A percentile compares a stretch with the other conserved stretches of the same genome.
phyloP scores from a whole-genome alignment of 1,140 invertebrate species.

The Ridgeia piscesae region DNA sequence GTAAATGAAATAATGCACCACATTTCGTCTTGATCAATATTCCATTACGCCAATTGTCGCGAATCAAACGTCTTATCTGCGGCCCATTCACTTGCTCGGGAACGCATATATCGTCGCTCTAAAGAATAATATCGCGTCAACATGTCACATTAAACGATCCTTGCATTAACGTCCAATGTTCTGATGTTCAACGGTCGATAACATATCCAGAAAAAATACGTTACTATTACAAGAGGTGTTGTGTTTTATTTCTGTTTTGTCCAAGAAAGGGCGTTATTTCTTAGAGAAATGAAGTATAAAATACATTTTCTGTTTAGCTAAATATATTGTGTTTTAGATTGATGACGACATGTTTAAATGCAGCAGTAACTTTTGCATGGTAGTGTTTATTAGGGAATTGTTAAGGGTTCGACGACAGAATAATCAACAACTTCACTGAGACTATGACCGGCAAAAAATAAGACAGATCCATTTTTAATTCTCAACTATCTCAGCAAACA shows the following conservation, averaged over 20 bases:
- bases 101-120: background rate
- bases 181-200: too few relatives aligned
- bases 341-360: too few relatives aligned
- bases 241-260: background rate
- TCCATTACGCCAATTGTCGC: background rate
- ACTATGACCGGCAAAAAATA: too few relatives aligned
- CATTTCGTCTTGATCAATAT: background rate
- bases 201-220: background rate
- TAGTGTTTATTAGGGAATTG: too few relatives aligned
- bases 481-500: too few relatives aligned
- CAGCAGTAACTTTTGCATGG: too few relatives aligned
- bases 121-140: background rate
- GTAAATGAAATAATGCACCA: background rate
- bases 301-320: background rate
- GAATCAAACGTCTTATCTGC: background rate
- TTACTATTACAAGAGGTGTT: background rate
- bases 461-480: too few relatives aligned
- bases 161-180: background rate
- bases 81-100: background rate
- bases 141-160: background rate
- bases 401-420: too few relatives aligned
- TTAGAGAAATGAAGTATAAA: background rate
- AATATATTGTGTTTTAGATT: background rate
- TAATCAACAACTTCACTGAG: too few relatives aligned
- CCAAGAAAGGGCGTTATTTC: background rate